Evolutionary conservation across 2,113 vertebrate genomes (phyloP).

Genomic region (Alexandromys fortis): DNA sequence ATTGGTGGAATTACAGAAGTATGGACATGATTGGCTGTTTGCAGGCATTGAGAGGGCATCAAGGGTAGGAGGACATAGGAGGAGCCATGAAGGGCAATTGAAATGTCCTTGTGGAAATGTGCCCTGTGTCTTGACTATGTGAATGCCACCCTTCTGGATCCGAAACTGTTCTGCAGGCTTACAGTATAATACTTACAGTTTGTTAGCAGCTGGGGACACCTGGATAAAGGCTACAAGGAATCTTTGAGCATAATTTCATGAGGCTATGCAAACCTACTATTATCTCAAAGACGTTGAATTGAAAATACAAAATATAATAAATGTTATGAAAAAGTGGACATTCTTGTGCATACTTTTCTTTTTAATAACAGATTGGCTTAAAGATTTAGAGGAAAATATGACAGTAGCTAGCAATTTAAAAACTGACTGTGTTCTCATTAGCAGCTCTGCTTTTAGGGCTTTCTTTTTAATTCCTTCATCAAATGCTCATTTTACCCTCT

Average conservation of each 20-base stretch:
- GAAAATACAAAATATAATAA: neutral
- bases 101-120: neutral
- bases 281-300: neutral
- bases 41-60: neutral
- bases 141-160: neutral
- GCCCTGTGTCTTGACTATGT: neutral
- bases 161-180: neutral
- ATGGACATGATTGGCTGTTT: neutral
- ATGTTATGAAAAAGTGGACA: neutral
- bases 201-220: neutral
- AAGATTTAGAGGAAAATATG: neutral
- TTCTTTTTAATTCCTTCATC: slow-evolving; percentile 33
- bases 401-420: slow-evolving; percentile 23
- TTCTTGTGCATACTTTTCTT: neutral
- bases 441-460: neutral
- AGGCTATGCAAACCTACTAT: neutral
- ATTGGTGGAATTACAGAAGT: neutral
- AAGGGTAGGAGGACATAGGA: neutral
- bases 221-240: neutral
- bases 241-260: neutral
- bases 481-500: neutral
- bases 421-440: slow-evolving; percentile 14
- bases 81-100: neutral
- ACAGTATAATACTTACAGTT: neutral
- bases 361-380: neutral